Base-by-base conservation (phyloP, 2,888 invertebrate species). In the Argyresthia goedartella region DNA sequence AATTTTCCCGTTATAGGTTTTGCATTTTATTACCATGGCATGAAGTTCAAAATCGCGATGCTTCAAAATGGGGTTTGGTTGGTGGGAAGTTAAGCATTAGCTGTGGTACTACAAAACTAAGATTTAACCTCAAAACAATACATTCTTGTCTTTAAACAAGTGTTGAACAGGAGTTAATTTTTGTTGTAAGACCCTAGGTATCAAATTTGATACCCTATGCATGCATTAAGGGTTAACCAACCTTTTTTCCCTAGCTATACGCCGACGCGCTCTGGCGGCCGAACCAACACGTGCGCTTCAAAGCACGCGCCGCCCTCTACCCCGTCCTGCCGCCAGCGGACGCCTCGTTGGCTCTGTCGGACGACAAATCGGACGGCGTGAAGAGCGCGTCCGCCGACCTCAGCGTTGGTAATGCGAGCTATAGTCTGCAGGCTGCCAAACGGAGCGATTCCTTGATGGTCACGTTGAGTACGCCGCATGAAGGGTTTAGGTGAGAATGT, bases 231-330 rank as follows among this genome's bases (percentile, higher is more conserved):
- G n/a, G n/a, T n/a, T n/a, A n/a, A n/a, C 25, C 25, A 25, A 25
- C 25, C 25, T 2, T 39, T 25, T 44, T 35, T 8, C 11, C 55
- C 0, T 63, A 87, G 85, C 57, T 85, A 1, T 82, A 77, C 61
- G 79, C 81, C 0, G 82, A 86, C 57, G 78, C 68, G 10, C 75
- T 77, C 1, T 90, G 90, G 90, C 80, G 87, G 0, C 77, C 80
- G 0, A 73, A 80, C 0, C 61, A 66, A 4, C 75, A 81, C 60
- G 63, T 90, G 0, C 81, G 86, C 16, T 78, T 86, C 51, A 85
- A 81, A 56, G 80, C 73, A 0, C 78, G 79, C 14, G 76, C 76
- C 2, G 78, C 85, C 0, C 59, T 87, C 0, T 58, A 62, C 1
- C 79, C 82, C 0, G 77, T 78, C 0, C 63, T 87, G 0, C 58